Conservation (phyloP, 92 coral and sea anemone species). For the Parazoanthus darwini region DNA sequence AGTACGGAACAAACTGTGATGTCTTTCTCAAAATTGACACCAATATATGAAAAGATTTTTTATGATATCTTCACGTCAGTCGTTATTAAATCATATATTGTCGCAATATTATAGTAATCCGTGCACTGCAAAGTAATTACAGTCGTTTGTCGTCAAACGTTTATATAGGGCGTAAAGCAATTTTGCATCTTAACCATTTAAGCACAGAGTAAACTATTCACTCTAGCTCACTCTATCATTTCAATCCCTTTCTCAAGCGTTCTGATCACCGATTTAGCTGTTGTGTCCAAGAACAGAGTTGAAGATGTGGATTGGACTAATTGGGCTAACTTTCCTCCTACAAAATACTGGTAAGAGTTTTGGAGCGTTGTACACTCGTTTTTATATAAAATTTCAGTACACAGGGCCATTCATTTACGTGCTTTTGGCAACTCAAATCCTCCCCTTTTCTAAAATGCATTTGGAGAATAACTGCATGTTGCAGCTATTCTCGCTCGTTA, state of each 20-base stretch:
- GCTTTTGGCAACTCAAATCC: no score
- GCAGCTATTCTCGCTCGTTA: no score
- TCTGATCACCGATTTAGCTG: neutral
- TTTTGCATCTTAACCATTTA: neutral
- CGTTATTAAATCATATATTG: neutral
- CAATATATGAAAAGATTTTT: neutral
- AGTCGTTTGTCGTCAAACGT: neutral
- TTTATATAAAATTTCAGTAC: no score
- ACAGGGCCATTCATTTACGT: no score
- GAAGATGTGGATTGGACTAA: conserved; percentile 12
- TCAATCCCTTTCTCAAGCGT: neutral
- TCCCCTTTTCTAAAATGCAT: no score
- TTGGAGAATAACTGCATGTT: no score
- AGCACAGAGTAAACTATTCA: neutral
- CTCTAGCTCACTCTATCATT: neutral
- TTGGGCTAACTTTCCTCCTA: neutral
- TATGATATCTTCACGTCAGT: neutral
- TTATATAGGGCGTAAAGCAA: neutral
- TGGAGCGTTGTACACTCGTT: no score
- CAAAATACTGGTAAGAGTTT: neutral
- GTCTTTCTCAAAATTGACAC: neutral
- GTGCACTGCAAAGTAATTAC: neutral
- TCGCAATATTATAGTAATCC: neutral
- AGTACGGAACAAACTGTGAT: neutral
- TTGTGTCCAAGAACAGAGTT: neutral